Conservation (phyloP, 2,888 invertebrate species). For the Synergus japonicus region DNA sequence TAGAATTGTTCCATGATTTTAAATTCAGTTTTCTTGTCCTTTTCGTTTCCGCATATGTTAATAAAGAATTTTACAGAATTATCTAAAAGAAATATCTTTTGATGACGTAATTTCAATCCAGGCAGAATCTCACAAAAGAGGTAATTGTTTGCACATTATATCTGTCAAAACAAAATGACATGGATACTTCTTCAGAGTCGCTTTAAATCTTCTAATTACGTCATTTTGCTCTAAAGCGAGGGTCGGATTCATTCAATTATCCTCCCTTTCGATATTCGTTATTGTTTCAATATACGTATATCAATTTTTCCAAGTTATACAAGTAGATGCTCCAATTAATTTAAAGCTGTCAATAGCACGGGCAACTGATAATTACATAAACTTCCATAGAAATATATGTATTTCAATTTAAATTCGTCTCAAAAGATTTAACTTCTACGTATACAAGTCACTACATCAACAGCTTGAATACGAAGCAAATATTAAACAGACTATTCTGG, state of each 20-base stretch:
- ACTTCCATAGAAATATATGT: not conserved
- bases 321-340: not conserved
- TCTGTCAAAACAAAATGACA: not conserved
- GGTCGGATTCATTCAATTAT: slow-evolving; percentile 7
- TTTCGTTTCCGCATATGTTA: not conserved
- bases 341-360: not conserved
- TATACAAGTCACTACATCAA: not conserved
- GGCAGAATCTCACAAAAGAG: not conserved
- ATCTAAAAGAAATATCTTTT: not conserved
- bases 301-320: not conserved
- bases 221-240: not conserved
- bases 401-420: not conserved
- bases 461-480: not conserved
- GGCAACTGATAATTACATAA: not conserved
- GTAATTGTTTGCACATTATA: not conserved
- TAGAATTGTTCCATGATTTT: not conserved
- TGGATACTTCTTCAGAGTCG: slow-evolving; percentile 2
- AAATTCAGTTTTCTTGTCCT: not conserved
- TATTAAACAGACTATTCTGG: not conserved
- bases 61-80: not conserved
- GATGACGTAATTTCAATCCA: not conserved
- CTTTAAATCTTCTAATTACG: not conserved
- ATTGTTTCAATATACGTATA: not conserved
- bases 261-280: not conserved
- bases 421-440: not conserved